Base-by-base conservation (phyloP, 2,888 invertebrate species). In the Oscheius myriophilus region DNA sequence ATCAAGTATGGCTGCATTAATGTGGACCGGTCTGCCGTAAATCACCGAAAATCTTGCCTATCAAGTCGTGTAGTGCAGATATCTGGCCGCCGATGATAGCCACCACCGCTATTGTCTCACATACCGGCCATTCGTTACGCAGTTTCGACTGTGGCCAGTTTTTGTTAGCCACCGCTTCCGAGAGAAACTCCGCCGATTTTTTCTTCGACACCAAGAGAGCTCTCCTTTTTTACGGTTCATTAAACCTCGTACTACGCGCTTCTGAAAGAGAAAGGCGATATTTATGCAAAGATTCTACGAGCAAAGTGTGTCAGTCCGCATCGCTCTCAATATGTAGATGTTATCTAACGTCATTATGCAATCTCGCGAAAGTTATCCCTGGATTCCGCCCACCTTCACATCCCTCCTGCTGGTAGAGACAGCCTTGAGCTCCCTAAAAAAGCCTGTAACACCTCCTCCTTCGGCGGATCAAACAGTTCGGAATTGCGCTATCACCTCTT, bases 51-150 rank as follows among this genome's bases (percentile, higher is more conserved):
- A 61, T 46, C 61, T 39, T 61, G 61, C 61, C 61, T 46, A 61
- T 61, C 61, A 61, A 61, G 61, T 61, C 33, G 33, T 33, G 33
- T 61, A 61, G 61, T 61, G 61, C 49, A 49, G 61, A 61, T 61
- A 61, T 61, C 61, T 39, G 61, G 49, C 61, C 49, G 61, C 26
- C 49, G 39, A 46, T 46, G 16, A 23, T 23, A 18, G 61, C 23
- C 61, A 46, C 33, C 46, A 33, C 33, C 33, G 26, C 61, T 61
- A 61, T 61, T 61, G 61, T 61, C 61, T 61, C 61, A 61, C 58
- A 58, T 46, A 46, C 61, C 49, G 61, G 39, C 49, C 61, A 61
- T 61, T 49, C 61, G 61, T 61, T 61, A 61, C 61, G 61, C 61
- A 61, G 61, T 61, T 61, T n/a, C 61, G 61, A 61, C 61, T 25